Evolutionary conservation across 2,113 vertebrate species (phyloP).

Genomic region (Sapajus apella): DNA sequence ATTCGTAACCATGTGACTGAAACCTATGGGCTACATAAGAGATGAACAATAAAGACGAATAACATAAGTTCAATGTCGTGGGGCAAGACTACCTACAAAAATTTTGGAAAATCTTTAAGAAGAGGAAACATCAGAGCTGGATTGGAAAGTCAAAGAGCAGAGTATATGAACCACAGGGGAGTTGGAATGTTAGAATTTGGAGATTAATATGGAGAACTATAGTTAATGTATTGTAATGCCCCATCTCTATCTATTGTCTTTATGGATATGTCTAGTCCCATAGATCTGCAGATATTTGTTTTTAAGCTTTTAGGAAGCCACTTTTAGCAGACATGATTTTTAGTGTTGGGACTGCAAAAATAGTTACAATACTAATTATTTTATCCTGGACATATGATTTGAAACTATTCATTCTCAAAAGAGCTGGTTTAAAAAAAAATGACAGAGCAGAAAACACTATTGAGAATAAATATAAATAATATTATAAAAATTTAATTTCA

Average conservation of each 20-base stretch:
- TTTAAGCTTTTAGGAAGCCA: background rate
- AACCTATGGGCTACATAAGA: background rate
- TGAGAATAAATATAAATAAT: conserved; percentile 7
- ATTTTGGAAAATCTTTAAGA: background rate
- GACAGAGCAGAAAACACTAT: background rate
- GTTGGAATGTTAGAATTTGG: background rate
- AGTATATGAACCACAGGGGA: background rate
- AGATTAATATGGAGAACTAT: background rate
- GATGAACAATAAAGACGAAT: background rate
- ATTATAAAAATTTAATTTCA: background rate
- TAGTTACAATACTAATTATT: background rate
- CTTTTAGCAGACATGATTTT: background rate
- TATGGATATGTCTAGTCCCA: background rate
- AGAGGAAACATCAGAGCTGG: background rate
- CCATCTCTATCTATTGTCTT: background rate
- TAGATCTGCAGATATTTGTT: background rate
- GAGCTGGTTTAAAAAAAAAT: background rate
- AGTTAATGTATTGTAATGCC: background rate
- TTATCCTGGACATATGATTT: background rate
- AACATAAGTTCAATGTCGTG: background rate
- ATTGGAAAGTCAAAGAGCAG: background rate
- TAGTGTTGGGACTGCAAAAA: background rate
- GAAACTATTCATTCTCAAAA: background rate
- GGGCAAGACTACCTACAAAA: background rate
- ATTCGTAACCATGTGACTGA: background rate